Evolutionary conservation across 1,140 invertebrate genomes (phyloP).

Genomic region (Zaprionus taronus): DNA sequence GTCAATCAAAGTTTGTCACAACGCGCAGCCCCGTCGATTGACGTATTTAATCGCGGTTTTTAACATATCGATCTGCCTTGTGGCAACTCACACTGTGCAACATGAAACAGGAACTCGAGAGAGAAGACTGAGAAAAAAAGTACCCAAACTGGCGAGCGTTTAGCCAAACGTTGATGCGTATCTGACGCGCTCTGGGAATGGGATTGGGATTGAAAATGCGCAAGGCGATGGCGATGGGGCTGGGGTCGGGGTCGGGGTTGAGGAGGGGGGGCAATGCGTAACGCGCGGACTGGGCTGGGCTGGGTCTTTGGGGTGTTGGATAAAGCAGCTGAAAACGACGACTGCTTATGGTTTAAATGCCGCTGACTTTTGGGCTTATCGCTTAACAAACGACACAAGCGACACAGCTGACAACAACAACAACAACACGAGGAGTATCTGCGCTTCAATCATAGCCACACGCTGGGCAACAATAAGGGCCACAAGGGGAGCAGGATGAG

Average conservation of each 20-base stretch:
- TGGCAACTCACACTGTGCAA: slow-evolving; percentile 14
- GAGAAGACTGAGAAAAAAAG: slow-evolving; percentile 25
- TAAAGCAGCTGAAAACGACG: slow-evolving; percentile 27
- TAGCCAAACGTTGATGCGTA: slow-evolving; percentile 80
- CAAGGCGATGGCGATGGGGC: background rate
- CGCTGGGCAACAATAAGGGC: slow-evolving; percentile 47
- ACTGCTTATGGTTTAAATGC: slow-evolving; percentile 76
- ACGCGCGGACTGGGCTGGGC: slow-evolving; percentile 15
- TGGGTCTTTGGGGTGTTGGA: slow-evolving; percentile 71
- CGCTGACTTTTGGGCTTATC: slow-evolving; percentile 70
- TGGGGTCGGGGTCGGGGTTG: background rate
- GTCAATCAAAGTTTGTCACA: slow-evolving; percentile 79
- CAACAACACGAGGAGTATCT: slow-evolving; percentile 11
- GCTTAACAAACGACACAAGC: slow-evolving; percentile 43
- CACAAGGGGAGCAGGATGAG: slow-evolving; percentile 11
- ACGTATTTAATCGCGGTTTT: slow-evolving; percentile 78
- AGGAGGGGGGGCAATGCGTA: background rate
- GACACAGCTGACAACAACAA: slow-evolving; percentile 51
- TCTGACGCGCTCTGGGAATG: slow-evolving; percentile 65
- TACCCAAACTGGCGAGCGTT: slow-evolving; percentile 68
- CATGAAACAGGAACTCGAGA: slow-evolving; percentile 23
- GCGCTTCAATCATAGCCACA: slow-evolving; percentile 53
- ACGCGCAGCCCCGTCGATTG: slow-evolving; percentile 40
- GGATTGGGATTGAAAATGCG: slow-evolving; percentile 15
- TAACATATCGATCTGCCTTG: slow-evolving; percentile 72